Evolutionary conservation across 2,113 vertebrate species (phyloP).

Genomic region (Odobenus rosmarus): DNA sequence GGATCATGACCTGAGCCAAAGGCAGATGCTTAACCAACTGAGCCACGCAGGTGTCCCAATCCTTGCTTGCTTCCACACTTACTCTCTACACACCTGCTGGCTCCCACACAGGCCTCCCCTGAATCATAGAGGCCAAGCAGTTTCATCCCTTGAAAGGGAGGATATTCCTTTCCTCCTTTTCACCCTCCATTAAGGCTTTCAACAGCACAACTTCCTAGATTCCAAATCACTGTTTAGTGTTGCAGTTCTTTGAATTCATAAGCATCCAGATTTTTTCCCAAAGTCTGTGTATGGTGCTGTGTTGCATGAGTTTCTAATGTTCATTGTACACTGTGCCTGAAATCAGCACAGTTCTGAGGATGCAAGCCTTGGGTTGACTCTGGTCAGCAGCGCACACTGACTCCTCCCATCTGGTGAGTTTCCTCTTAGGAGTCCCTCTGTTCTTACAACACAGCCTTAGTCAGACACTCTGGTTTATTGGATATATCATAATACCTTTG

Average conservation of each 20-base stretch:
- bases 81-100: not conserved
- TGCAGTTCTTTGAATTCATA: not conserved
- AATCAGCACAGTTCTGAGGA: not conserved
- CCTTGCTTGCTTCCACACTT: not conserved
- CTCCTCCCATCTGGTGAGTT: not conserved
- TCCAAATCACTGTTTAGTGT: not conserved
- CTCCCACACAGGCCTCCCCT: not conserved
- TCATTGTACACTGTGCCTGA: not conserved
- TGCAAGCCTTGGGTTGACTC: not conserved
- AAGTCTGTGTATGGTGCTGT: fast-evolving
- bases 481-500: not conserved
- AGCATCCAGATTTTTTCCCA: not conserved
- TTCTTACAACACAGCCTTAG: not conserved
- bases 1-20: no score
- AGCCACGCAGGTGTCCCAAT: no score
- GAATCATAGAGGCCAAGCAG: not conserved
- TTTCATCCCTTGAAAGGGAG: not conserved
- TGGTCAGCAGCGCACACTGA: not conserved
- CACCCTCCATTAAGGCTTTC: not conserved
- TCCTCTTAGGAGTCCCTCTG: not conserved
- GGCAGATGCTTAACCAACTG: no score
- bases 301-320: not conserved
- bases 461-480: not conserved
- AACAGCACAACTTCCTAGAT: not conserved
- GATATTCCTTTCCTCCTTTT: not conserved